These are phyloP conservation scores for Diaprepes abbreviatus DNA, from an alignment of 2,888 invertebrate species.

Conservation along the genomic window DNA sequence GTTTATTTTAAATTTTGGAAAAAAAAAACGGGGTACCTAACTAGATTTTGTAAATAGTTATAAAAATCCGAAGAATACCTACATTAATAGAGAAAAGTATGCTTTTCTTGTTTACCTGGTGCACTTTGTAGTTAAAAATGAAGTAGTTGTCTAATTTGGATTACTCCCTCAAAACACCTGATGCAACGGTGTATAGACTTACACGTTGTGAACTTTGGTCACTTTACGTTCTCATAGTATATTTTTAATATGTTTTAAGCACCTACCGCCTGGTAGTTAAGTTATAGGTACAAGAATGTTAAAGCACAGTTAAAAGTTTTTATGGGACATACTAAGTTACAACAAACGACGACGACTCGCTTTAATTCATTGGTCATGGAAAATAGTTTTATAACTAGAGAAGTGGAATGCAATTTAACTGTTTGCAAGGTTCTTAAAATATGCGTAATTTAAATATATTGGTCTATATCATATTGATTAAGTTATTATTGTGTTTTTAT, in stretches of 20 bases:
- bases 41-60: no score
- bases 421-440: not conserved
- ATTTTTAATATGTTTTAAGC: constrained; percentile 11
- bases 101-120: no score
- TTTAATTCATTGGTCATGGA: constrained; percentile 18
- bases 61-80: no score
- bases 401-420: not conserved
- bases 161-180: not conserved
- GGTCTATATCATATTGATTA: no score
- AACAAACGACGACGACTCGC: constrained; percentile 9
- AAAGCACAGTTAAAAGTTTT: constrained; percentile 21
- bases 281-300: constrained; percentile 10
- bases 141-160: no score
- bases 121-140: no score
- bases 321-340: constrained; percentile 18
- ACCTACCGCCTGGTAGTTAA: constrained; percentile 23
- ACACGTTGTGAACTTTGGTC: constrained; percentile 9
- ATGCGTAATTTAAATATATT: no score
- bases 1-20: no score
- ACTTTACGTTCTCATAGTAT: constrained; percentile 8
- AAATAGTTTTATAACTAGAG: not conserved
- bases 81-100: no score
- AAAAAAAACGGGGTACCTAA: no score
- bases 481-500: no score
- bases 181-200: not conserved